Conservation (phyloP, 2,888 invertebrate genomes). For the Tethea ocularis region DNA sequence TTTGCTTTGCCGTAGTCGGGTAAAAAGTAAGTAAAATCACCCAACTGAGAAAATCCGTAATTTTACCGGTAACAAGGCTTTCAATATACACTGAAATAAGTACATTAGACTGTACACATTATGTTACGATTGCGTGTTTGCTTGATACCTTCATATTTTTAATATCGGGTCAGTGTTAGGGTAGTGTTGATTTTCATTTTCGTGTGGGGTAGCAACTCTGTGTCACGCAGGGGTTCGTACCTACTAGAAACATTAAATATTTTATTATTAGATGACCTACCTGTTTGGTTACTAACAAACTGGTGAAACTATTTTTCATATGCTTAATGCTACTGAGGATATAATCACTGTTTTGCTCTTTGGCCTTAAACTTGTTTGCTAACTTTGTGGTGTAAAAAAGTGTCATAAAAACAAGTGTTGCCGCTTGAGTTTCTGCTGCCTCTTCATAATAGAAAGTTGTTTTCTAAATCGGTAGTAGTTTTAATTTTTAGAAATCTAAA, state of each 20-base stretch:
- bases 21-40: too few relatives aligned
- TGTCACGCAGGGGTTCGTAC: neutral
- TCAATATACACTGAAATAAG: neutral
- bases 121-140: conserved; percentile 9
- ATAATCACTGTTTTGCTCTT: too few relatives aligned
- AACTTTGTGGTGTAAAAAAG: neutral
- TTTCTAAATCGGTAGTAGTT: too few relatives aligned
- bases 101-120: neutral
- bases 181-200: conserved; percentile 28
- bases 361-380: too few relatives aligned
- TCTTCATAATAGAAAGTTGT: too few relatives aligned
- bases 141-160: conserved; percentile 19
- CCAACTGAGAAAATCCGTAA: neutral
- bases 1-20: too few relatives aligned
- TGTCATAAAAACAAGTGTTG: too few relatives aligned
- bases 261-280: neutral
- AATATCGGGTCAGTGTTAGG: conserved; percentile 18
- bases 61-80: neutral
- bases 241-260: neutral
- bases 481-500: too few relatives aligned
- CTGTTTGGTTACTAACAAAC: neutral
- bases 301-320: neutral
- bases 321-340: neutral
- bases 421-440: too few relatives aligned
- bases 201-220: conserved; percentile 28